Conservation (phyloP, 1,140 invertebrate species). For the Leptinotarsa texana region DNA sequence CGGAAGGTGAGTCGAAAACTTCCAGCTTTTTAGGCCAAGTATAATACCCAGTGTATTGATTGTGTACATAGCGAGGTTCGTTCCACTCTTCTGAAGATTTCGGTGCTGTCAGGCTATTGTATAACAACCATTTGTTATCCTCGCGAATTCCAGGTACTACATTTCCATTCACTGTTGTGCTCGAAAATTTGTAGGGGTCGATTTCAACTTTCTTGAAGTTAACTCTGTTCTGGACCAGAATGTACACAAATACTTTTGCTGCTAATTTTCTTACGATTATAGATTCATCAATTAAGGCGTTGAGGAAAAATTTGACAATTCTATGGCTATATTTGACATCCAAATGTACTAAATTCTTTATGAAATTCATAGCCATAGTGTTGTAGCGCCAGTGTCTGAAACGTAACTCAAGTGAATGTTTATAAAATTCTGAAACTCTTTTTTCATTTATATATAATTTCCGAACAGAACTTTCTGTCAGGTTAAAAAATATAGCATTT, state of each 20-base stretch:
- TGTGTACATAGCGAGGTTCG: conserved; percentile 66
- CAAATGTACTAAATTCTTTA: conserved; percentile 71
- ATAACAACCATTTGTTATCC: conserved; percentile 78
- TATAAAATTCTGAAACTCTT: too few relatives aligned
- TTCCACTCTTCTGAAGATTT: conserved; percentile 76
- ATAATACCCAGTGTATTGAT: conserved; percentile 77
- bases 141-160: conserved; percentile 60
- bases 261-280: conserved; percentile 76
- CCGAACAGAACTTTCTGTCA: too few relatives aligned
- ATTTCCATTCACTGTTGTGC: conserved; percentile 33
- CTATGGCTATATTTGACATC: conserved; percentile 68
- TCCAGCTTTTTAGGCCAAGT: conserved; percentile 74
- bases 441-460: too few relatives aligned
- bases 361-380: conserved; percentile 73
- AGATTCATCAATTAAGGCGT: conserved; percentile 75
- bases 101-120: conserved; percentile 64
- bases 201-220: conserved; percentile 64
- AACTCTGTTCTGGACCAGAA: conserved; percentile 78
- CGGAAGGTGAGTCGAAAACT: conserved; percentile 64
- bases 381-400: conserved; percentile 80
- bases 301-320: conserved; percentile 70
- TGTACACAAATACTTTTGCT: conserved; percentile 64
- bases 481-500: too few relatives aligned
- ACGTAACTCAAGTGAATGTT: background rate
- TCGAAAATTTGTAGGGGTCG: conserved; percentile 47